Percentiles rank a stretch among this genome's conserved stretches.
phyloP scores from a whole-genome alignment of 2,113 vertebrate genomes.

The Halcyon malimbica region DNA sequence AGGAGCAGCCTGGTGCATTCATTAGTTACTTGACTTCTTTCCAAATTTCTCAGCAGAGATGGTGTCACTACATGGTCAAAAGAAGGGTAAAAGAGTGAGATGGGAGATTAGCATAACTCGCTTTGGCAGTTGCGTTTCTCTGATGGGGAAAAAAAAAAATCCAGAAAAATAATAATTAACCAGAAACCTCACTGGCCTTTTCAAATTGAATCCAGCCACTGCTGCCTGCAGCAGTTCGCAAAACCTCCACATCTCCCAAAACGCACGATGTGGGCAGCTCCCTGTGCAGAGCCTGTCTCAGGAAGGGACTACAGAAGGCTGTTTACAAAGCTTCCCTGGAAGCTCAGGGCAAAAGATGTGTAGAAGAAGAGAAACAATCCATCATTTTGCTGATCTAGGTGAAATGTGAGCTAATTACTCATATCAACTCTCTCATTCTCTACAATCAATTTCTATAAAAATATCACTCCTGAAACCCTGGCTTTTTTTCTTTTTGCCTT shows the following conservation, averaged over 20 bases:
- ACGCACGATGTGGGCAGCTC: neutral
- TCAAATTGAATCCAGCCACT: neutral
- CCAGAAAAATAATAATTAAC: neutral
- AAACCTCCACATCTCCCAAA: neutral
- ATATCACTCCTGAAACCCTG: neutral
- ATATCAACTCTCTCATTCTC: neutral
- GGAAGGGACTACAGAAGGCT: neutral
- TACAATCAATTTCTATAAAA: neutral
- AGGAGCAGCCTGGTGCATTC: neutral
- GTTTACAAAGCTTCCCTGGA: neutral
- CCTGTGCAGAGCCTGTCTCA: neutral
- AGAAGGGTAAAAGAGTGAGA: slow-evolving; percentile 5
- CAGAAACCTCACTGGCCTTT: neutral
- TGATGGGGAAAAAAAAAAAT: neutral
- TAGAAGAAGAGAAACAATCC: neutral
- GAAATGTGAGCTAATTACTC: slow-evolving; percentile 3
- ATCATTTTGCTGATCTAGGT: neutral
- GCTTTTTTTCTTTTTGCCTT: neutral
- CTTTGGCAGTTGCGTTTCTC: neutral
- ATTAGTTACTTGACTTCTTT: slow-evolving; percentile 40
- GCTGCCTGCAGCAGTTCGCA: neutral
- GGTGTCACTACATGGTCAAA: neutral
- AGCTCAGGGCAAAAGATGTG: neutral
- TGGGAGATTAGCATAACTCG: neutral
- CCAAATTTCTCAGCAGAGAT: slow-evolving; percentile 13